Evolutionary conservation across 30 jellyfish, hydroid and myxozoan species (phyloP), one percentile per base, ranked within the genome.

Genomic region (Aurelia coerulea): DNA sequence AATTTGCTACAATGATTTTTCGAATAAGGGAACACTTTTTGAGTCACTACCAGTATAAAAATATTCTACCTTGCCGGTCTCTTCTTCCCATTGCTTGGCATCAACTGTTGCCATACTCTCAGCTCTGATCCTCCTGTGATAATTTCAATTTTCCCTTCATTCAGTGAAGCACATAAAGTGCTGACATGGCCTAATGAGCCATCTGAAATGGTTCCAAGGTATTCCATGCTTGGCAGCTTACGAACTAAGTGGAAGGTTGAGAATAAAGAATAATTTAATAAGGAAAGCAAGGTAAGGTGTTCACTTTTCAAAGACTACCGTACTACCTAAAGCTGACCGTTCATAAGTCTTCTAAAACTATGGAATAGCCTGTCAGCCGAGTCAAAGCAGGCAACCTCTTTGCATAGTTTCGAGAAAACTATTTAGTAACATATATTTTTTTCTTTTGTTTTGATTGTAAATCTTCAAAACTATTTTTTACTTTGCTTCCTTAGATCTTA

Each of bases 121-220:
- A 93, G 89, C 63, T 93, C 93, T 0, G 97, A 49, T 18, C 98
- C 98, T 33, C 97, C 98, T 4, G 98, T 93, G 7, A 93, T 90
- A 46, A 93, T 73, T 63, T 84, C 68, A 12, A 93, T 75, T 75
- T 86, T 86, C 54, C 90, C 95, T 19, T 70, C 85, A 29, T 42
- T 64, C 66, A 70, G 2, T 16, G 90, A 68, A 31, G 95, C 89
- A 11, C 86, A 54, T n/a, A 86, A 75, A 51, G 85, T 65, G 59
- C 81, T 86, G 51, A 86, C 82, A 70, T 86, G 90, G 77, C 95
- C 95, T 6, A 86, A 52, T 65, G 77, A 39, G n/a, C 35, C 82
- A 39, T 88, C 97, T 46, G 93, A 90, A 70, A 93, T 88, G 17
- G 98, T 93, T 77, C 98, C 98, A 50, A 82, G 65, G 67, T 93